These are phyloP conservation scores for Bujurquina vittata DNA, from an alignment of 2,113 vertebrate genomes.

Conservation along the genomic window DNA sequence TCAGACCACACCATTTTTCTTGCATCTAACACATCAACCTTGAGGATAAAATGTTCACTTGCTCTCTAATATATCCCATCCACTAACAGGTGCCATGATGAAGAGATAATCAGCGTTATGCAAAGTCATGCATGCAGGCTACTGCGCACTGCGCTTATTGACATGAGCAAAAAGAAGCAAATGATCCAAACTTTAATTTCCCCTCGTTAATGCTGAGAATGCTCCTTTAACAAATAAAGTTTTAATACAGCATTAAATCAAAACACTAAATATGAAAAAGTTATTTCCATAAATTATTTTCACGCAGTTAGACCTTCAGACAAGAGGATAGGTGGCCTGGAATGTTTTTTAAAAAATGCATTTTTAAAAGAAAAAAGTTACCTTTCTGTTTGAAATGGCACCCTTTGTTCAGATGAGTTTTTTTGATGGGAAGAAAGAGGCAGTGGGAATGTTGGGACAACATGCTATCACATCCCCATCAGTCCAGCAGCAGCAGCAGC, in stretches of 20 bases:
- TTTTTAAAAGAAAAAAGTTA: too few relatives aligned
- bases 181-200: background rate
- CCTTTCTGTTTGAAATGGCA: background rate
- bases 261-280: background rate
- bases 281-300: background rate
- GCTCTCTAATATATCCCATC: too few relatives aligned
- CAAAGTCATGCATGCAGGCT: background rate
- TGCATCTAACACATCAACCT: too few relatives aligned
- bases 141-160: background rate
- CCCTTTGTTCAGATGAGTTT: background rate
- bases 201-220: background rate
- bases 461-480: conserved; percentile 1
- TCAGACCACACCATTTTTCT: too few relatives aligned
- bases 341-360: background rate
- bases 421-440: background rate
- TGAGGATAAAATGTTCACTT: too few relatives aligned
- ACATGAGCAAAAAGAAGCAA: background rate
- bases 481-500: background rate
- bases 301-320: background rate
- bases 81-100: too few relatives aligned
- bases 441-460: background rate
- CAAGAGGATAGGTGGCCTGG: background rate
- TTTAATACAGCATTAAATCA: background rate
- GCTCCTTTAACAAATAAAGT: background rate
- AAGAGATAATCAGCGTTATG: too few relatives aligned